Conservation (phyloP, 2,888 invertebrate genomes). For the Xestia ashworthii region DNA sequence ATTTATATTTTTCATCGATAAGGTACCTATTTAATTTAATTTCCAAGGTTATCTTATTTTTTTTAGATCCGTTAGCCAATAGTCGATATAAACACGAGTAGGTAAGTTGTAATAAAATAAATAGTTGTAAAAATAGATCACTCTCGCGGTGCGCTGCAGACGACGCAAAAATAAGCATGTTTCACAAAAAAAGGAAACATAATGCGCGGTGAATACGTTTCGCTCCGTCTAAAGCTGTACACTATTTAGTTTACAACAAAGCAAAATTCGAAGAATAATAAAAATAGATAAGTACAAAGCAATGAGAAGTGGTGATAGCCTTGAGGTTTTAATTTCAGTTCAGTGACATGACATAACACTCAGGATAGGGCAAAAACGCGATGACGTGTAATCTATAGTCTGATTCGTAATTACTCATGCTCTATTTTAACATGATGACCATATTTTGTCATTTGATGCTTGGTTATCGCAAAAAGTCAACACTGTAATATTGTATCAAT, state of each 20-base stretch:
- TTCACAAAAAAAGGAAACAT: constrained; percentile 10
- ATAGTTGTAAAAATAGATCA: constrained; percentile 48
- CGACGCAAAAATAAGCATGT: constrained; percentile 43
- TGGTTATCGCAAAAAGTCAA: constrained; percentile 1
- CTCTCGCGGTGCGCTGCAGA: constrained; percentile 11
- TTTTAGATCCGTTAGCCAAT: constrained; percentile 13
- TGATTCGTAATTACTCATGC: constrained; percentile 24
- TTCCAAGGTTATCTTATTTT: constrained; percentile 41
- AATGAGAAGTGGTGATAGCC: constrained; percentile 34
- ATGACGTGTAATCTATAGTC: constrained; percentile 15
- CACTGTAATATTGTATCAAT: background rate
- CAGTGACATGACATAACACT: constrained; percentile 8
- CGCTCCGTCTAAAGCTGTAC: constrained; percentile 2
- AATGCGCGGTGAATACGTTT: constrained; percentile 18
- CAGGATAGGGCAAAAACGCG: constrained; percentile 43
- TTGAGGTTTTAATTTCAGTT: constrained; percentile 49
- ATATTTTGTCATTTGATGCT: constrained; percentile 20
- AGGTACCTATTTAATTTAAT: constrained; percentile 17
- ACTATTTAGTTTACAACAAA: constrained; percentile 19
- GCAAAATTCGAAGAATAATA: background rate
- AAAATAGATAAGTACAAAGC: constrained; percentile 25
- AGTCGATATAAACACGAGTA: background rate
- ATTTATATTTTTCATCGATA: constrained; percentile 32
- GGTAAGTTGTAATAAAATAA: constrained; percentile 12
- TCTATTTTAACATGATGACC: constrained; percentile 14